Percentiles rank a stretch among this genome's conserved stretches.
Evolutionary conservation across 1,140 invertebrate species (phyloP).

Genomic region (Pogonomyrmex barbatus): DNA sequence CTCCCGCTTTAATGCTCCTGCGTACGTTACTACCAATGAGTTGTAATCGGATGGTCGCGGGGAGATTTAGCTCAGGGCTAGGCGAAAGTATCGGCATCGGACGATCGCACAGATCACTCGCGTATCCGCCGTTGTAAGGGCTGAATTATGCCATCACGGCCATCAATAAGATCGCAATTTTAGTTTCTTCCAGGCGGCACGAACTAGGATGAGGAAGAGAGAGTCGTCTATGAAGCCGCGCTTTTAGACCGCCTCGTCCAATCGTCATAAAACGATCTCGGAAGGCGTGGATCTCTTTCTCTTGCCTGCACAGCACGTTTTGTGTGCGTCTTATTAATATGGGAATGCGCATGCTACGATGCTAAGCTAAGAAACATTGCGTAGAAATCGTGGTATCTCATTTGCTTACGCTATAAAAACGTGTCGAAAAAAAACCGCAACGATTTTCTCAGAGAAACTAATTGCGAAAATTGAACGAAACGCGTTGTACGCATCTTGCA

Average conservation of each 20-base stretch:
- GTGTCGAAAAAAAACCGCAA: slow-evolving; percentile 23
- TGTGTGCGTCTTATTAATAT: slow-evolving; percentile 11
- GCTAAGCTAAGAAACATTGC: background rate
- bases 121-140: slow-evolving; percentile 61
- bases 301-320: background rate
- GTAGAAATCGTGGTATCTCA: background rate
- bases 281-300: slow-evolving; percentile 6
- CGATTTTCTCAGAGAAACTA: slow-evolving; percentile 7
- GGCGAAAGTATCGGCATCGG: slow-evolving; percentile 80
- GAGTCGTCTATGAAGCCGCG: background rate
- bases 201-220: slow-evolving; percentile 3
- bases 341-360: background rate
- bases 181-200: slow-evolving; percentile 2
- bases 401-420: slow-evolving; percentile 44
- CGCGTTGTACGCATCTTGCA: slow-evolving; percentile 10
- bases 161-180: slow-evolving; percentile 47
- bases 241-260: background rate
- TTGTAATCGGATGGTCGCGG: slow-evolving; percentile 73
- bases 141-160: slow-evolving; percentile 68
- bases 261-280: slow-evolving; percentile 44
- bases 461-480: slow-evolving; percentile 59
- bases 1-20: slow-evolving; percentile 76
- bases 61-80: slow-evolving; percentile 79
- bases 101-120: slow-evolving; percentile 78
- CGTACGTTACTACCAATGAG: slow-evolving; percentile 61